Evolutionary conservation across 2,113 vertebrate species (phyloP), one percentile per base, ranked within the genome.

Genomic region (Muntiacus muntjak): DNA sequence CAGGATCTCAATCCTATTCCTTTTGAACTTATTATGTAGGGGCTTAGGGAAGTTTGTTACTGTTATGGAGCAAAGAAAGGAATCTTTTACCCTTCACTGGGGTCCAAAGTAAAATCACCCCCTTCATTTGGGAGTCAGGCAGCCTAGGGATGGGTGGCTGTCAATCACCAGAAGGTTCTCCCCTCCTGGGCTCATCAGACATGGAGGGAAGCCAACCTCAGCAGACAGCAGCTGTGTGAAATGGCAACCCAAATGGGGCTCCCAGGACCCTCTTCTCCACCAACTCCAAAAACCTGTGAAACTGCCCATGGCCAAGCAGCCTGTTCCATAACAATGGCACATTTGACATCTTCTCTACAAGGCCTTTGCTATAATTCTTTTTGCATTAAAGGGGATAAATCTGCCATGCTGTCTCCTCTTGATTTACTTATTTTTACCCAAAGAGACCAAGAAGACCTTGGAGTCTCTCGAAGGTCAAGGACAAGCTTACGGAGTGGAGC

Each of bases 211-310:
- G 21, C 2, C 83, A 50, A 3, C 6, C n/a, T 17, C 1, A 2
- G 1, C 14, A 58, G 10, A 54, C 0, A 52, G 71, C 86, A 76
- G 17, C 40, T 54, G 12, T 8, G 28, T 91, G 54, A 86, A 84
- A 36, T 7, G 3, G 79, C 26, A 13, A 26, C 12, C 62, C 7
- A 19, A 0, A 2, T 2, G 17, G 16, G 6, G 62, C 55, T 45
- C 2, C 2, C 58, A 2, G 0, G 0, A 6, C 1, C 50, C 57
- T 36, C 86, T 89, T 64, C 71, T 85, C 17, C 21, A 40, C 45
- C 16, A 11, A 2, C 30, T 81, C 1, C 0, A 40, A 54, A 91
- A 58, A 5, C 67, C 83, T 0, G 0, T 16, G 10, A 40, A 52
- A 79, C 11, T 0, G 1, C 62, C 40, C 6, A 1, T 13, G 21